Conservation (phyloP, 2,113 vertebrate genomes). For the Thunnus maccoyii region DNA sequence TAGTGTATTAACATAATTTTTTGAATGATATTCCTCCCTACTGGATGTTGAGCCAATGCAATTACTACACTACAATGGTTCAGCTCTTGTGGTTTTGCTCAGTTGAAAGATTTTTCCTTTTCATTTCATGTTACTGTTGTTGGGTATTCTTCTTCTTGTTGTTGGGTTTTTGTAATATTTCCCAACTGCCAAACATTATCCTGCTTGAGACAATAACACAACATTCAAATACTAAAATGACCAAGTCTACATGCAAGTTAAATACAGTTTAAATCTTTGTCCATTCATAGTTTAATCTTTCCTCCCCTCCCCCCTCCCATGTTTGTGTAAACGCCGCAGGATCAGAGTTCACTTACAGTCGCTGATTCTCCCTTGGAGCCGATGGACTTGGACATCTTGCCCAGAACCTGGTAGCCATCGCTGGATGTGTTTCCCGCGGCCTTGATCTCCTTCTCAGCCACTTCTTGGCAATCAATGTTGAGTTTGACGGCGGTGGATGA, state of each 20-base stretch:
- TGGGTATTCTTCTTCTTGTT: no score
- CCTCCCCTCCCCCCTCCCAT: background rate
- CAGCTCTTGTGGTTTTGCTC: no score
- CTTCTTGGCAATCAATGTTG: conserved; percentile 94
- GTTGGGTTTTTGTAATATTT: no score
- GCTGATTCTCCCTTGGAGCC: conserved; percentile 90
- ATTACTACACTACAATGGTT: no score
- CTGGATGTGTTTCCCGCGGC: conserved; percentile 91
- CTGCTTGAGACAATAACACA: background rate
- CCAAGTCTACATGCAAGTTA: background rate
- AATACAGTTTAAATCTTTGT: background rate
- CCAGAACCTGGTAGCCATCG: conserved; percentile 96
- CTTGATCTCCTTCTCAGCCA: conserved; percentile 90
- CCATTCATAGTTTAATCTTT: background rate
- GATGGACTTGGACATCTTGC: conserved; percentile 89
- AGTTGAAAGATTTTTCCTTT: no score
- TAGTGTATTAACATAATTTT: no score
- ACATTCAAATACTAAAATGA: no score
- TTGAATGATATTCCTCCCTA: no score
- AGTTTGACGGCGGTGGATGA: conserved; percentile 91
- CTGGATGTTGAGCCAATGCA: no score
- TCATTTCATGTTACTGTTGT: no score
- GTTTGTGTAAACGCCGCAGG: background rate
- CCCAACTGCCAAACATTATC: no score
- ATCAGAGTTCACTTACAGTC: conserved; percentile 86